phyloP scores from a whole-genome alignment of 1,140 invertebrate species.

The Glossosoma conforme region DNA sequence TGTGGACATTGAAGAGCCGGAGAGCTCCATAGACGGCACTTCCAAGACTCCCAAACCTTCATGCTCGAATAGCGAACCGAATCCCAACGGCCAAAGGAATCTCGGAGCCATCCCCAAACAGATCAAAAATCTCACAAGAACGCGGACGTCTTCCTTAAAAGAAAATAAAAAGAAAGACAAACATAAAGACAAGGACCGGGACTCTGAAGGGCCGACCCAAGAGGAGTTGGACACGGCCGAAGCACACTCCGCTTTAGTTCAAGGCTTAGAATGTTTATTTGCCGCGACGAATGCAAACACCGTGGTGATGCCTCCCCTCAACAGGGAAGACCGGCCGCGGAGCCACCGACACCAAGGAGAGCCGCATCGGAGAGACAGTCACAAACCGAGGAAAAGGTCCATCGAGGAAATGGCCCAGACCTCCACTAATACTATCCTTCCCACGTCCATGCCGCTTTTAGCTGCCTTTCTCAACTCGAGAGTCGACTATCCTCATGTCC shows the following conservation, averaged over 20 bases:
- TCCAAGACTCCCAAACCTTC: conserved; percentile 38
- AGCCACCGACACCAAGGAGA: conserved; percentile 41
- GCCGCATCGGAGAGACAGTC: conserved; percentile 40
- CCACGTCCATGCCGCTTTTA: conserved; percentile 56
- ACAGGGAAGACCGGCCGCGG: conserved; percentile 39
- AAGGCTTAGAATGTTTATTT: conserved; percentile 48
- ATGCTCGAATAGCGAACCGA: conserved; percentile 42
- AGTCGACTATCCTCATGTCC: conserved; percentile 46
- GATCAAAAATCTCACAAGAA: conserved; percentile 47
- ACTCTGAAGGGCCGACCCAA: conserved; percentile 29
- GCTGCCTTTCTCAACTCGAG: conserved; percentile 59
- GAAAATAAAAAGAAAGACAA: conserved; percentile 49
- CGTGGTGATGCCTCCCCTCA: conserved; percentile 46
- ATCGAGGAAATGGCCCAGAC: conserved; percentile 57
- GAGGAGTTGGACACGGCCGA: conserved; percentile 42
- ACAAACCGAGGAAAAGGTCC: conserved; percentile 46
- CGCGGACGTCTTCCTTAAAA: conserved; percentile 46
- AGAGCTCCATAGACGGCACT: conserved; percentile 31
- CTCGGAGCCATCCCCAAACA: conserved; percentile 73
- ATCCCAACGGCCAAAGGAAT: conserved; percentile 49
- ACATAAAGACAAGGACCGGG: conserved; percentile 45
- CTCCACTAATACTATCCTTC: conserved; percentile 58
- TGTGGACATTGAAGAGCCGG: conserved; percentile 19
- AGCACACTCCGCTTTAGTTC: conserved; percentile 48
- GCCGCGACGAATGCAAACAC: conserved; percentile 48